Conservation (phyloP, 2,888 invertebrate genomes). For the Lepidochrysops patricia region DNA sequence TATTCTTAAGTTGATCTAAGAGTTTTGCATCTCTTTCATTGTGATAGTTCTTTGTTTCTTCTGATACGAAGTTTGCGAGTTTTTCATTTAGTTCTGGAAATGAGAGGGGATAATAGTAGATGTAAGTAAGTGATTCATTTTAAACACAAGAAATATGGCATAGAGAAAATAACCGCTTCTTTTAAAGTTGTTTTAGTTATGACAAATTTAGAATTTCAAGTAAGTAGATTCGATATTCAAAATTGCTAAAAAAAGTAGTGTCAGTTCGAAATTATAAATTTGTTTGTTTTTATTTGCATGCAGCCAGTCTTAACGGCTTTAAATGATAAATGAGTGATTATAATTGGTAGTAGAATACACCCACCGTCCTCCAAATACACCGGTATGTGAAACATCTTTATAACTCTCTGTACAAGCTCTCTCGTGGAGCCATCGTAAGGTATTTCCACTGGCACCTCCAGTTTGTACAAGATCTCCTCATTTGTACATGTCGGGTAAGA, state of each 20-base stretch:
- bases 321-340: constrained; percentile 9
- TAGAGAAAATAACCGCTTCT: too few species aligned
- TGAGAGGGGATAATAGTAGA: too few species aligned
- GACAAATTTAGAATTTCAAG: too few species aligned
- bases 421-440: constrained; percentile 74
- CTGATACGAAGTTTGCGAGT: constrained; percentile 77
- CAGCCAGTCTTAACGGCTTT: too few species aligned
- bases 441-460: constrained; percentile 77
- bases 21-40: constrained; percentile 78
- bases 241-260: too few species aligned
- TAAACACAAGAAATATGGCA: too few species aligned
- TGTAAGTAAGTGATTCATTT: too few species aligned
- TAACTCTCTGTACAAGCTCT: constrained; percentile 79
- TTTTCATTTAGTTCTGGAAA: constrained; percentile 77
- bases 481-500: constrained; percentile 76
- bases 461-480: constrained; percentile 63
- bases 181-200: too few species aligned
- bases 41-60: constrained; percentile 79
- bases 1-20: constrained; percentile 75
- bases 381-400: constrained; percentile 80
- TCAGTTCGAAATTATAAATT: too few species aligned
- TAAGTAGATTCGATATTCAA: too few species aligned
- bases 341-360: background rate
- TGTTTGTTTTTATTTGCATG: too few species aligned
- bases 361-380: constrained; percentile 79